Evolutionary conservation across 2,888 invertebrate genomes (phyloP), one percentile per base, ranked within the genome.

Genomic region (Pandemis corylana): DNA sequence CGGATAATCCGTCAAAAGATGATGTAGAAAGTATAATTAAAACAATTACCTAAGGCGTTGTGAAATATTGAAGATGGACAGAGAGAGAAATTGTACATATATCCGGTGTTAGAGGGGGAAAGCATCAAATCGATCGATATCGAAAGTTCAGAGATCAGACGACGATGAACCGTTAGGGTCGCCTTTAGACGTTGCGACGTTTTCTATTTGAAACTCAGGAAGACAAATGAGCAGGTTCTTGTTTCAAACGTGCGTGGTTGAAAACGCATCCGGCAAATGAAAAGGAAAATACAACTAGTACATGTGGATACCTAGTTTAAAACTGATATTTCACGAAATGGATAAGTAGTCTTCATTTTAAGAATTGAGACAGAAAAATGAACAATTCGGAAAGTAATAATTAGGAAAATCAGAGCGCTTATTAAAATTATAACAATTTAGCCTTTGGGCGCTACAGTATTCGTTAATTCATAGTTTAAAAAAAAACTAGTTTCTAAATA

Each of bases 101-200:
- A 56, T 78, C 75, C 77, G 78, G 72, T 78, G 80, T 64, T 78
- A 77, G 84, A 87, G 77, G 79, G 83, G 83, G 87, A 88, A 51
- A 72, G 63, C 71, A 76, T 72, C 72, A 78, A 76, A 88, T 84
- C 83, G 83, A 88, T 89, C 83, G 89, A 88, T 87, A 90, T 89
- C 84, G 90, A 91, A 91, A 91, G 91, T 88, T 87, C 83, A 84
- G 83, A 86, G 83, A 79, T 76, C 82, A 84, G 83, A 85, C 85
- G 86, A 87, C 87, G 84, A 81, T 74, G 77, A 77, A 85, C 85
- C 86, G 87, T 85, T 88, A 88, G 78, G 72, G 51, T 42, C 2
- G 56, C 4, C 0, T 85, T 89, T 86, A 89, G 15, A 83, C 2
- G 7, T 6, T 49, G 81, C 86, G 88, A 84, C 41, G 51, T 63